Evolutionary conservation across 2,888 invertebrate species (phyloP).

Genomic region (Esperia sulphurella): DNA sequence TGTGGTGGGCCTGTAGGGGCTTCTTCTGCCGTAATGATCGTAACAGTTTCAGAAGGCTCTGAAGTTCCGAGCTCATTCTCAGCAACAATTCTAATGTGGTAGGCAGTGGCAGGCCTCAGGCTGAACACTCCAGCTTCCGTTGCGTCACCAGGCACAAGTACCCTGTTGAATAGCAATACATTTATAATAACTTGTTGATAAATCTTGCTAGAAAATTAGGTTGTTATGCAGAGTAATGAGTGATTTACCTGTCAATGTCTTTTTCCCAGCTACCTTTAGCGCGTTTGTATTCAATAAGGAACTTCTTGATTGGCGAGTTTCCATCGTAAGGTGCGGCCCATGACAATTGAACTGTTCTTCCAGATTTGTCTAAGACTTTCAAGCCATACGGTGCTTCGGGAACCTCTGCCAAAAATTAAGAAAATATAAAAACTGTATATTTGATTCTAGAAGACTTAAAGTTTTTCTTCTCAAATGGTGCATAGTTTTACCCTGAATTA

Average conservation of each 20-base stretch:
- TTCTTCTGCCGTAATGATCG: constrained; percentile 97
- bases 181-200: background rate
- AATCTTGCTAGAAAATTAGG: background rate
- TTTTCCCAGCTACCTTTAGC: constrained; percentile 85
- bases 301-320: constrained; percentile 92
- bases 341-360: constrained; percentile 92
- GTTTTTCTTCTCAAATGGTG: background rate
- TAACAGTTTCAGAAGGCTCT: constrained; percentile 94
- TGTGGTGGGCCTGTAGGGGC: constrained; percentile 91
- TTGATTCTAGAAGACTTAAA: background rate
- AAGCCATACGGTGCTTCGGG: constrained; percentile 94
- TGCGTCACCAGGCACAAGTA: constrained; percentile 93
- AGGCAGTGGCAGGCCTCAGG: constrained; percentile 93
- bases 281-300: constrained; percentile 94
- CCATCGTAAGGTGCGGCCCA: constrained; percentile 97
- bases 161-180: constrained; percentile 56
- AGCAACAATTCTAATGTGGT: constrained; percentile 94
- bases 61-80: constrained; percentile 97
- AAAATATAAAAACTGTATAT: background rate
- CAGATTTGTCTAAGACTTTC: constrained; percentile 94
- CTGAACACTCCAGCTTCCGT: constrained; percentile 94
- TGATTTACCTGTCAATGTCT: constrained; percentile 85
- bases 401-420: constrained; percentile 78
- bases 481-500: constrained; percentile 87
- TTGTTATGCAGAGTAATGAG: background rate